Evolutionary conservation across 2,888 invertebrate genomes (phyloP), one percentile per base, ranked within the genome.

Genomic region (Copidosoma aretas): DNA sequence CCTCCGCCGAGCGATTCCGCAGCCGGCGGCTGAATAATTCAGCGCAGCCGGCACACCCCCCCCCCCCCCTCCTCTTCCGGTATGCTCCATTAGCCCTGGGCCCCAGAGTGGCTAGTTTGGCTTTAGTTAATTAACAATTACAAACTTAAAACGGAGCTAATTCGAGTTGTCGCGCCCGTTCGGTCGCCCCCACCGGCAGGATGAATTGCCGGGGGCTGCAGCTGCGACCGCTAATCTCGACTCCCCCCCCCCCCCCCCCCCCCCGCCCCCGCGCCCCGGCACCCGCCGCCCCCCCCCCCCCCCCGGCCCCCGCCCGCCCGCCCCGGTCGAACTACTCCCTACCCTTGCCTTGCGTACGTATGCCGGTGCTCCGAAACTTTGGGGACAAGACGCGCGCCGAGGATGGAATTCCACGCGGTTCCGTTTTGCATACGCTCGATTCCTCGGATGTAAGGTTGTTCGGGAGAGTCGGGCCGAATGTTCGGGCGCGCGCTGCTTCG

Each of bases 161-260:
- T 71, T 71, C 64, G 71, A 71, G 71, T 71, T 71, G 71, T 71
- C 71, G 65, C 65, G 67, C 64, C 51, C 39, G 70, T 64, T 60
- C 49, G 41, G 67, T 53, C 57, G n/a, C 8, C 32, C 32, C 8
- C 32, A 3, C 4, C 32, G n/a, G 52, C 58, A 59, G 58, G 64
- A 63, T 64, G 68, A 65, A 65, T 62, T 60, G 71, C 41, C 39
- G 2, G 58, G 77, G 78, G 77, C 77, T 75, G 54, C 62, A 75
- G 75, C 77, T 77, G 77, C 77, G 73, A 79, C 80, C 79, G 75
- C 78, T 79, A 79, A 78, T 79, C 77, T 77, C 76, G 60, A 61
- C 49, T 41, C 41, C 67, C 22, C 57, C 39, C 49, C 68, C 43
- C 57, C 21, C 2, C 10, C 25, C 21, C 56, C 49, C 51, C n/a